These are phyloP conservation scores for Zeugodacus cucurbitae DNA, from an alignment of 1,140 invertebrate genomes.

Conservation along the genomic window DNA sequence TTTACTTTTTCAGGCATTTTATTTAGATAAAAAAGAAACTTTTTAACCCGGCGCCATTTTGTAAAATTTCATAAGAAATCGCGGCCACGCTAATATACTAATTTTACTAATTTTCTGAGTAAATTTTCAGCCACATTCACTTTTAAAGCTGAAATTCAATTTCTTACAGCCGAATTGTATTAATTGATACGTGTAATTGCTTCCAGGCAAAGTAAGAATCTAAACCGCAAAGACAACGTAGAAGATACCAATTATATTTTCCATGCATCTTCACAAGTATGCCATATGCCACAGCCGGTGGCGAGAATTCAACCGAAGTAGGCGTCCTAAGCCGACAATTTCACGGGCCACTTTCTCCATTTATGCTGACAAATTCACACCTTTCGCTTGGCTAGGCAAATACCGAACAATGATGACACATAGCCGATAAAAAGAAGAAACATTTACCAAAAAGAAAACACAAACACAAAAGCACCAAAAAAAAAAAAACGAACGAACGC, in stretches of 20 bases:
- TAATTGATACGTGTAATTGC: constrained; percentile 15
- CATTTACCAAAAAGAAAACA: background rate
- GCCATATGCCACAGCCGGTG: background rate
- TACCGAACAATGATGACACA: background rate
- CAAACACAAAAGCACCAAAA: background rate
- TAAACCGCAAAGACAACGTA: background rate
- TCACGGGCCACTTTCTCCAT: constrained; percentile 11
- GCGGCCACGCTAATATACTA: too few species aligned
- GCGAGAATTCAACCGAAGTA: background rate
- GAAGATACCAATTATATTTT: constrained; percentile 16
- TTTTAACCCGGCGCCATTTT: too few species aligned
- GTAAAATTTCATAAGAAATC: too few species aligned
- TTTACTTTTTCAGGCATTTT: too few species aligned
- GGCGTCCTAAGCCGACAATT: background rate
- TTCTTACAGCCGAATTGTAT: background rate
- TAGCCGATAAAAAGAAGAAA: background rate
- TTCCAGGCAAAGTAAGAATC: background rate
- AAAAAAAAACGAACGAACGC: background rate
- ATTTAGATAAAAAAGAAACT: too few species aligned
- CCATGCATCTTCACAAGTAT: background rate
- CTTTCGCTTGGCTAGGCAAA: background rate
- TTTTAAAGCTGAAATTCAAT: background rate
- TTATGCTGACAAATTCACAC: constrained; percentile 3
- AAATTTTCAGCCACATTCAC: background rate
- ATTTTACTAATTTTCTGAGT: background rate